phyloP scores from a whole-genome alignment of 2,888 invertebrate genomes.

The Hemithea aestivaria region DNA sequence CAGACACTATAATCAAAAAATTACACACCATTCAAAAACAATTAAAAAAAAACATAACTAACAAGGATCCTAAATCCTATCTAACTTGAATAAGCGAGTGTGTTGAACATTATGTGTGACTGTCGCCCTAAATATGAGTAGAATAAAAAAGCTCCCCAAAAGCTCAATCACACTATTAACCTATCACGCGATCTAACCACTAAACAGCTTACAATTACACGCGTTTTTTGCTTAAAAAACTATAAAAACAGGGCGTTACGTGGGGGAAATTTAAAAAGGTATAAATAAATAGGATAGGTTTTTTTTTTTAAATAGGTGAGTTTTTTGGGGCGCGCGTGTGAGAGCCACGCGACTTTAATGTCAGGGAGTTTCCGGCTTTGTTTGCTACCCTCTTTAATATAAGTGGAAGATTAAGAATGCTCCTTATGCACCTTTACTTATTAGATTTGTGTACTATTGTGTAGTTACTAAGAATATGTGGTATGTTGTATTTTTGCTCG shows the following conservation, averaged over 20 bases:
- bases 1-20: too few species aligned
- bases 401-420: constrained; percentile 8
- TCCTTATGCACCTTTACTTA: too few species aligned
- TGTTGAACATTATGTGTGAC: too few species aligned
- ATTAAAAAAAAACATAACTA: too few species aligned
- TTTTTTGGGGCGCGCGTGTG: constrained; percentile 69
- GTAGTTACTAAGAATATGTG: too few species aligned
- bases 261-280: constrained; percentile 55
- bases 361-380: constrained; percentile 62
- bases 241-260: constrained; percentile 31
- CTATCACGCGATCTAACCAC: constrained; percentile 25
- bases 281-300: constrained; percentile 61
- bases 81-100: too few species aligned
- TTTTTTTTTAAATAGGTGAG: constrained; percentile 64
- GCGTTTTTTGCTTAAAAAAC: constrained; percentile 31
- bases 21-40: too few species aligned
- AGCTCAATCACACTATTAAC: constrained; percentile 26
- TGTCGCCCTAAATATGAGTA: too few species aligned
- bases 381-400: constrained; percentile 47
- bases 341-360: constrained; percentile 51
- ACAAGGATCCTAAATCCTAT: too few species aligned
- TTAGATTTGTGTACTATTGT: too few species aligned
- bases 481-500: too few species aligned
- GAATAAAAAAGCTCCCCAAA: constrained; percentile 17
- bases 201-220: constrained; percentile 29